phyloP scores from a whole-genome alignment of 2,113 vertebrate genomes.

The Formicarius rufipectus region DNA sequence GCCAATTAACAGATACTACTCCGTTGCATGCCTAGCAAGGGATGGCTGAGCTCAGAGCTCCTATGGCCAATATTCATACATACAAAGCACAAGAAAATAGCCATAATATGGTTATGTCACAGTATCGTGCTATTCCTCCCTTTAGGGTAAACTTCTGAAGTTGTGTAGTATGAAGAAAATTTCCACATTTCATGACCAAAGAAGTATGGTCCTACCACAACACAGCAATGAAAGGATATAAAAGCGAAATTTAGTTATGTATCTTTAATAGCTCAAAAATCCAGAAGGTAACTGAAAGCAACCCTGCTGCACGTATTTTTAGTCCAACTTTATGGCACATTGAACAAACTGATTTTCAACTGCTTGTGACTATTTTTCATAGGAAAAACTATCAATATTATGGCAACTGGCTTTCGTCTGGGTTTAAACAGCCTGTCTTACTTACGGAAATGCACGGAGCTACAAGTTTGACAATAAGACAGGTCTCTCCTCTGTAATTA shows the following conservation, averaged over 20 bases:
- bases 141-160: background rate
- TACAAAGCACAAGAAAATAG: background rate
- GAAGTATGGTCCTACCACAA: background rate
- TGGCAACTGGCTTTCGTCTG: background rate
- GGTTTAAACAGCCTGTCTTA: constrained; percentile 1
- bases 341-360: background rate
- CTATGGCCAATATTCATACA: background rate
- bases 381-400: background rate
- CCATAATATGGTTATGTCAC: background rate
- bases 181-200: background rate
- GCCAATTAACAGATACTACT: background rate
- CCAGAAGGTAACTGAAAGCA: background rate
- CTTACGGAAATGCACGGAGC: background rate
- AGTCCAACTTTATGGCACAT: background rate
- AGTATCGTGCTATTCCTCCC: background rate
- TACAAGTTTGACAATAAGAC: background rate
- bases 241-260: background rate
- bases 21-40: background rate
- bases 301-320: background rate
- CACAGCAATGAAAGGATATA: background rate
- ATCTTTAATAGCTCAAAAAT: background rate
- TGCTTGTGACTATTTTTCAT: background rate
- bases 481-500: background rate
- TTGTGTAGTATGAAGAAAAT: background rate
- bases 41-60: background rate